Evolutionary conservation across 2,113 vertebrate species (phyloP).

Genomic region (Heterochromis multidens): DNA sequence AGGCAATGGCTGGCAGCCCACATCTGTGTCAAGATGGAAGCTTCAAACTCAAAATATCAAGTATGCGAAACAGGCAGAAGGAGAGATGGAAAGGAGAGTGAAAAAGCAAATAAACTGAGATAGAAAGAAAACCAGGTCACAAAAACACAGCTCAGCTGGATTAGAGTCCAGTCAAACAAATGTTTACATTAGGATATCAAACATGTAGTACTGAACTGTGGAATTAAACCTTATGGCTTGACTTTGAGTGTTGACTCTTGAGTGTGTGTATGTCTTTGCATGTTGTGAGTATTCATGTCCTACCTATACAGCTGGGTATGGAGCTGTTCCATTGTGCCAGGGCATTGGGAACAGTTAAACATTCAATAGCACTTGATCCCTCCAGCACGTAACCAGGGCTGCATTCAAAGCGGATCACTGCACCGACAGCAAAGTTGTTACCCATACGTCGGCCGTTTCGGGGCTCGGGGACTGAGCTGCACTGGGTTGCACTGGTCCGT

Average conservation of each 20-base stretch:
- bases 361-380: constrained; percentile 86
- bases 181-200: background rate
- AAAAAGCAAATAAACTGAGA: background rate
- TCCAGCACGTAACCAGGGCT: constrained; percentile 86
- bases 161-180: background rate
- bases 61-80: background rate
- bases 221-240: background rate
- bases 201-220: background rate
- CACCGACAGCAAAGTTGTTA: constrained; percentile 90
- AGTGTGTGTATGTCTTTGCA: background rate
- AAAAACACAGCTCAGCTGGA: background rate
- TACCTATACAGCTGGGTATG: constrained; percentile 90
- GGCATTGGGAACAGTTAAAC: constrained; percentile 90
- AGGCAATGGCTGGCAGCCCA: constrained; percentile 48
- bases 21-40: constrained; percentile 49
- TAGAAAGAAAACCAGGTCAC: background rate
- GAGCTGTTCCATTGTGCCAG: constrained; percentile 96
- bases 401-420: constrained; percentile 91
- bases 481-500: constrained; percentile 93
- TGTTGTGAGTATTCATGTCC: background rate
- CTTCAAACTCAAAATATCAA: constrained; percentile 14
- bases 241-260: too few species aligned
- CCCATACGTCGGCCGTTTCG: constrained; percentile 89
- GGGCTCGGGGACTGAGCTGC: constrained; percentile 95
- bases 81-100: background rate